phyloP scores from a whole-genome alignment of 2,888 invertebrate species.

The Mayetiola destructor region DNA sequence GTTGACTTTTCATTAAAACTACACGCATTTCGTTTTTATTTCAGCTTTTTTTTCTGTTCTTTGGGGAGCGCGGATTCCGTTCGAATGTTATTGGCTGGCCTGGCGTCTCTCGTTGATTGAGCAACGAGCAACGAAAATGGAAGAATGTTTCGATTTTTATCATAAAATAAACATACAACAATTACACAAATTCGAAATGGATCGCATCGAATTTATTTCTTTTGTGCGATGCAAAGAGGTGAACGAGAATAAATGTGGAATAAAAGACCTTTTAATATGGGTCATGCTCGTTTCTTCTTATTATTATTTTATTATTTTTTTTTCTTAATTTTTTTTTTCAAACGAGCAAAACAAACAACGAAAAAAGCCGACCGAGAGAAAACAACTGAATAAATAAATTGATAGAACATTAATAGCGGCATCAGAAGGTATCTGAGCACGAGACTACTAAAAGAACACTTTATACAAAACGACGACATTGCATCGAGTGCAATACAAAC shows the following conservation, averaged over 20 bases:
- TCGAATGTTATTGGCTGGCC: too few species aligned
- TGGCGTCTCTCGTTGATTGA: background rate
- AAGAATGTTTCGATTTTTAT: background rate
- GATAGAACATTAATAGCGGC: background rate
- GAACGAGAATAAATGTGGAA: background rate
- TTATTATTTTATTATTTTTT: too few species aligned
- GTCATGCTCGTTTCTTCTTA: background rate
- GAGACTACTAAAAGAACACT: too few species aligned
- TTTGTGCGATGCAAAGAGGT: background rate
- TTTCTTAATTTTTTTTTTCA: too few species aligned
- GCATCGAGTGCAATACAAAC: too few species aligned
- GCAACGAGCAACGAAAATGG: background rate
- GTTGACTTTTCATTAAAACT: slow-evolving; percentile 12
- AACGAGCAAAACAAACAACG: too few species aligned
- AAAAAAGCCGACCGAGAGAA: too few species aligned
- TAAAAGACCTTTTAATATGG: background rate
- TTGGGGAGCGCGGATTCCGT: too few species aligned
- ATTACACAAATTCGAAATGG: background rate
- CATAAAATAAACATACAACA: background rate
- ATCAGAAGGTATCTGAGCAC: background rate
- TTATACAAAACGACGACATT: background rate
- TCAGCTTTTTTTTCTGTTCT: background rate
- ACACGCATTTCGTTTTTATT: background rate
- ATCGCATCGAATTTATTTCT: background rate
- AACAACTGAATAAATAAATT: too few species aligned